phyloP scores from a whole-genome alignment of 2,888 invertebrate genomes.

The Euzetes globulus region DNA sequence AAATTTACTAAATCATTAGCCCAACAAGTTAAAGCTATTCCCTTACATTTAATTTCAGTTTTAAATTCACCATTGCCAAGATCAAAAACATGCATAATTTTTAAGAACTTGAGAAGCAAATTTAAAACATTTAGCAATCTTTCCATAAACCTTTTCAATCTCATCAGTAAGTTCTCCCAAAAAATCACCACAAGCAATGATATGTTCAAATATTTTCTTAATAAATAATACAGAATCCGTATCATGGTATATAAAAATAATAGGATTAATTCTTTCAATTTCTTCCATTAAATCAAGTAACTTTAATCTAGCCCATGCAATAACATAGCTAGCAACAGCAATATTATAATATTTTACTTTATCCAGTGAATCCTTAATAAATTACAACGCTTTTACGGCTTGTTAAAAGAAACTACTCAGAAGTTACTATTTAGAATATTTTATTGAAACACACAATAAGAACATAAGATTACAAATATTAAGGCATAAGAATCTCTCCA shows the following conservation, averaged over 20 bases:
- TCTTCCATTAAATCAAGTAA: background rate
- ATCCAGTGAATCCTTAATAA: too few species aligned
- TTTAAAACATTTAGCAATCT: background rate
- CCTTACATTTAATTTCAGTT: background rate
- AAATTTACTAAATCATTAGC: background rate
- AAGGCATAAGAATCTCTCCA: too few species aligned
- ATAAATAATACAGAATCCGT: background rate
- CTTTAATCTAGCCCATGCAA: background rate
- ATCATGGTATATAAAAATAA: background rate
- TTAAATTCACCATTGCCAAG: background rate
- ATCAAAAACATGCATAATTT: background rate
- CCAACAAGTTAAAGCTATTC: background rate
- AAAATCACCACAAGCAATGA: background rate
- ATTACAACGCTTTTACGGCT: too few species aligned
- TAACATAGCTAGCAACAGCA: background rate
- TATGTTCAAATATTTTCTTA: background rate
- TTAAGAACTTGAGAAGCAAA: background rate
- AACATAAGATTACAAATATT: too few species aligned
- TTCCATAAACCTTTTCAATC: background rate
- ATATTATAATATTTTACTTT: background rate
- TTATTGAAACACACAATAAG: too few species aligned
- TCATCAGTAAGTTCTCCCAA: background rate
- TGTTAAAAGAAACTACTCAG: too few species aligned
- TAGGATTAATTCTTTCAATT: background rate
- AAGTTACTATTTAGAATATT: too few species aligned